Evolutionary conservation across 1,140 invertebrate genomes (phyloP).

Genomic region (Cotesia chilonis): DNA sequence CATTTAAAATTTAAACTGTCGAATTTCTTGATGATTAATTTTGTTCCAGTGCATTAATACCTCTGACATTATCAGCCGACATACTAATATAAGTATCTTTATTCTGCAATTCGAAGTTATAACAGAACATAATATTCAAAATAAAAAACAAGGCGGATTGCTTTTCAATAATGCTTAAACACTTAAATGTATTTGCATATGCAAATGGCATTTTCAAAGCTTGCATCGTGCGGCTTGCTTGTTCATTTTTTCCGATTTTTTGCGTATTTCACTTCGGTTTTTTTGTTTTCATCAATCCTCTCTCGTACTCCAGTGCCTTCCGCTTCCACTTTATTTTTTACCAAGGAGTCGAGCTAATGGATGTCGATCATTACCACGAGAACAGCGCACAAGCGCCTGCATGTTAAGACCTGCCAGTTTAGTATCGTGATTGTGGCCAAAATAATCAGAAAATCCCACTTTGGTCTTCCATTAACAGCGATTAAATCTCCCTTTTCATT

Average conservation of each 20-base stretch:
- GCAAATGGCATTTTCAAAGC: slow-evolving; percentile 41
- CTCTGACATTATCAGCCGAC: neutral
- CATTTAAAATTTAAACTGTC: slow-evolving; percentile 14
- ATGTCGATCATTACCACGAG: slow-evolving; percentile 40
- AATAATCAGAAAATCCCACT: slow-evolving; percentile 5
- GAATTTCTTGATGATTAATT: slow-evolving; percentile 11
- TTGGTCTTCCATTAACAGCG: slow-evolving; percentile 1
- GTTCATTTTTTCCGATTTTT: slow-evolving; percentile 16
- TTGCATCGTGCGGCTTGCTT: slow-evolving; percentile 25
- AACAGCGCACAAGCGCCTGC: slow-evolving; percentile 17
- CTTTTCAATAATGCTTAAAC: slow-evolving; percentile 34
- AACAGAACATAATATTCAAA: neutral
- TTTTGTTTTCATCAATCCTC: slow-evolving; percentile 18
- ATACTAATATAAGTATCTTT: no score
- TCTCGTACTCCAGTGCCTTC: slow-evolving; percentile 4
- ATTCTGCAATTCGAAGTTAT: no score
- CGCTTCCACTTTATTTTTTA: neutral
- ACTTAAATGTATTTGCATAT: slow-evolving; percentile 43
- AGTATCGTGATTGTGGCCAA: slow-evolving; percentile 13
- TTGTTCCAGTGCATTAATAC: neutral
- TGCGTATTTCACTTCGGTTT: slow-evolving; percentile 23
- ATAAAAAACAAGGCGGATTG: neutral
- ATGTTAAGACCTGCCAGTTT: slow-evolving; percentile 34
- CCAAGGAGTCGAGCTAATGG: slow-evolving; percentile 35
- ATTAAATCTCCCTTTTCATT: slow-evolving; percentile 1